These are phyloP conservation scores for Phoxinus dragarum DNA, from an alignment of 2,797 vertebrate species.

Conservation along the genomic window DNA sequence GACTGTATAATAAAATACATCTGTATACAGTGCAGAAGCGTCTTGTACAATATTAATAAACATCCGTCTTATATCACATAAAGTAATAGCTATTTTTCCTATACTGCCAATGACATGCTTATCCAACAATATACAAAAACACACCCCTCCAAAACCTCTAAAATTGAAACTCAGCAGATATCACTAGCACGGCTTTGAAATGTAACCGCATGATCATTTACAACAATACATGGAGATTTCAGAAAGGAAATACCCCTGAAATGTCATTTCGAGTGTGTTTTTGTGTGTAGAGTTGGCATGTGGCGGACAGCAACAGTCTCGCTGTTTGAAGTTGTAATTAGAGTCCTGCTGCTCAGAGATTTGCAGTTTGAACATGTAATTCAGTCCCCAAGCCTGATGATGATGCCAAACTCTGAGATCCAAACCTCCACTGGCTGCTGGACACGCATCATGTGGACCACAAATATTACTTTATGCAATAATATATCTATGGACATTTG, in stretches of 20 bases:
- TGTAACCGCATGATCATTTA: constrained; percentile 19
- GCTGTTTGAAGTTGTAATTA: constrained; percentile 51
- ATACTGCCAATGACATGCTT: neutral
- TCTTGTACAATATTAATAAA: neutral
- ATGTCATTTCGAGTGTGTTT: constrained; percentile 17
- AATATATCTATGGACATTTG: neutral
- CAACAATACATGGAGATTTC: constrained; percentile 15
- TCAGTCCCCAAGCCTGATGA: constrained; percentile 31
- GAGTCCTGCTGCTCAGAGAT: constrained; percentile 41
- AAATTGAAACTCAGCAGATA: neutral
- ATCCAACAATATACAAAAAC: neutral
- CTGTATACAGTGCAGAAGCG: neutral
- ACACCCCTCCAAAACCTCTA: neutral
- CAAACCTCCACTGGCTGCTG: neutral
- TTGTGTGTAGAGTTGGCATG: constrained; percentile 8
- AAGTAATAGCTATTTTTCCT: neutral
- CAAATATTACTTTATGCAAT: neutral
- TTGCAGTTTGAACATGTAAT: constrained; percentile 48
- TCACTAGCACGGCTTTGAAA: constrained; percentile 36
- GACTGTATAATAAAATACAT: constrained; percentile 10
- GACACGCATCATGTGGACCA: neutral
- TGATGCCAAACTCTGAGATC: constrained; percentile 21
- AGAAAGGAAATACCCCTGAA: neutral
- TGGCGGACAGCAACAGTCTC: constrained; percentile 30
- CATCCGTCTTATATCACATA: neutral